Evolutionary conservation across 2,888 invertebrate species (phyloP).

Genomic region (Hirtodrosophila cameraria): DNA sequence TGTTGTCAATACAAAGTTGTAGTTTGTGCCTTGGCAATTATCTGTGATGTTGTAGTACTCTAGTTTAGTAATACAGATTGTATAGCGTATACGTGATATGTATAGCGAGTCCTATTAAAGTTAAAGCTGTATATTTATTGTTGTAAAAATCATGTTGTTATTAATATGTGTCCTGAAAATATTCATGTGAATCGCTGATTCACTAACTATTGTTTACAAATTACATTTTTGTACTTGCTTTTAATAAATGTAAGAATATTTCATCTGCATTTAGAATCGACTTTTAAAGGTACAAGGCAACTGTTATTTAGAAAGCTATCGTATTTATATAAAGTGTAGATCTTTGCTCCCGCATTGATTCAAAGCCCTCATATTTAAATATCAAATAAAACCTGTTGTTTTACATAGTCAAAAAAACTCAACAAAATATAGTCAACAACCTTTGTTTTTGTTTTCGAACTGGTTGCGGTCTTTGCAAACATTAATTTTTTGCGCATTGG

Average conservation of each 20-base stretch:
- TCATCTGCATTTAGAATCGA: neutral
- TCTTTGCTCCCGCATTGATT: constrained; percentile 2
- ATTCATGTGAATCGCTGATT: neutral
- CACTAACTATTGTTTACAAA: neutral
- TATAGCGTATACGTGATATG: constrained; percentile 29
- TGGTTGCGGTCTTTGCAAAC: constrained; percentile 56
- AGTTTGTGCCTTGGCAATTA: constrained; percentile 49
- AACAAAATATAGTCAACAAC: constrained; percentile 27
- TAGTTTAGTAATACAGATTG: constrained; percentile 39
- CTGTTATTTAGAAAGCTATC: too few relatives aligned
- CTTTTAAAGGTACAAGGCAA: too few relatives aligned
- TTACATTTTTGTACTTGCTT: neutral
- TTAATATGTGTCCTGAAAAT: neutral
- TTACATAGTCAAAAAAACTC: constrained; percentile 5
- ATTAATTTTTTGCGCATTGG: constrained; percentile 52
- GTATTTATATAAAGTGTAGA: neutral
- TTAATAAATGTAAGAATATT: constrained; percentile 4
- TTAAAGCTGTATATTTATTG: constrained; percentile 71
- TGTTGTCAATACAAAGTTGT: constrained; percentile 80
- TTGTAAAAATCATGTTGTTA: constrained; percentile 26
- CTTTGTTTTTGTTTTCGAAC: constrained; percentile 37
- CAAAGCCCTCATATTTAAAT: neutral
- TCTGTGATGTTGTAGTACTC: constrained; percentile 71
- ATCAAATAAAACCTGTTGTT: constrained; percentile 21
- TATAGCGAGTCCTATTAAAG: constrained; percentile 68